Base-by-base conservation (phyloP, 2,888 invertebrate species). In the Aleiodes leptofemur region DNA sequence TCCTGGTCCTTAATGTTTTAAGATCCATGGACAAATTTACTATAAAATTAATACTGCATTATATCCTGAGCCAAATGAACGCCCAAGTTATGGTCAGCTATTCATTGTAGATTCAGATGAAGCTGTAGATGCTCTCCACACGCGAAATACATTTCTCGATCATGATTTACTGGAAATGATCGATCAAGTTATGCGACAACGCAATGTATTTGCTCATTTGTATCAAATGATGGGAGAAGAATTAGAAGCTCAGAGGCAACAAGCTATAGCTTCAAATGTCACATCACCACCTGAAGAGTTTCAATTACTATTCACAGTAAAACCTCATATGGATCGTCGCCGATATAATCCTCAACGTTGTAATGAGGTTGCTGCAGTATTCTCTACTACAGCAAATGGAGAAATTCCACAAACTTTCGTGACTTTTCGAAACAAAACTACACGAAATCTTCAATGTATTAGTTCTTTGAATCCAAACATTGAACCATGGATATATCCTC, bases 1-100 rank as follows among this genome's bases (percentile, higher is more conserved):
- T 66, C 68, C 74, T 14, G 78, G 77, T 29, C 79, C 79, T n/a
- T 77, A 74, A 43, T 77, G 77, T 6, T 34, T 34, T 6, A 34
- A 34, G 4, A 34, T 34, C 3, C 43, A 48, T n/a, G 74, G 77
- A 0, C 77, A 79, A 68, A 77, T 81, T 72, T 78, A 81, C 59
- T 77, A 79, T 72, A 77, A 81, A 71, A 73, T 81, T 43, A 81
- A 80, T 59, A 78, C 77, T 9, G 68, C 80, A 16, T 70, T 77
- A n/a, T 66, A 77, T 68, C 76, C 76, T 55, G 38, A 57, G 23
- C 6, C 14, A 7, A 53, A 72, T 57, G 72, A 78, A 73, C 53
- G 72, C 13, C 77, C 79, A 13, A 74, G 69, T 59, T 79, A 76
- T 72, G 80, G 81, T 13, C 79, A 81, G 69, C 57, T 79, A 7